Evolutionary conservation across 2,888 invertebrate species (phyloP), one percentile per base, ranked within the genome.

Genomic region (Andrena marginata): DNA sequence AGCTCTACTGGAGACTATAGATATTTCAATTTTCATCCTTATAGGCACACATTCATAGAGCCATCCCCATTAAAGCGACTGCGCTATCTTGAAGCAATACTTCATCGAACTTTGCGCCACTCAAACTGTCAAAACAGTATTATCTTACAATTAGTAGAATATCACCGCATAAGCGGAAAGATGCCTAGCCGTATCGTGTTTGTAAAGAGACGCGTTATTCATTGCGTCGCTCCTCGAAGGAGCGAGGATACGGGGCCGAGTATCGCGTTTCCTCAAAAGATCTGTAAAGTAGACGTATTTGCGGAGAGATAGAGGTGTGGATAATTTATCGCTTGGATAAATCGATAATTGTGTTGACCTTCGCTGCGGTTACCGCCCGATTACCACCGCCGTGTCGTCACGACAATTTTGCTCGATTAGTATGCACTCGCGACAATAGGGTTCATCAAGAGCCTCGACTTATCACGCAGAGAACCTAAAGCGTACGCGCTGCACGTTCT

Each of bases 331-430:
- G 77, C 67, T 74, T 59, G 79, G 76, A 86, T 84, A 77, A 87
- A 72, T 82, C 74, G 77, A 88, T 89, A 90, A 90, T 88, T 87
- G 73, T 70, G 63, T 80, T 81, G 90, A 84, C 89, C 89, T 90
- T 90, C 85, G 85, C 65, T 77, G 84, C 85, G 77, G 88, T 87
- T 89, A 80, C 77, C 77, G 79, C 85, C 73, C 83, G 89, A 90
- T 90, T 90, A 85, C 88, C 70, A 49, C 60, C 35, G 77, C 35
- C 64, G 49, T 26, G 71, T 80, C 73, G 81, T 84, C 75, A 67
- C 63, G 51, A 68, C 80, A 86, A 86, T 89, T 85, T 75, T 75
- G 79, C 69, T 78, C 71, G 73, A 87, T 87, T 75, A 87, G 73
- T 75, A 42, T 74, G 78, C 65, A 80, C 77, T 82, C 79, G 29